Evolutionary conservation across 37 sponge, comb jelly and placozoan species (phyloP).

Genomic region (Haliclona indistincta): DNA sequence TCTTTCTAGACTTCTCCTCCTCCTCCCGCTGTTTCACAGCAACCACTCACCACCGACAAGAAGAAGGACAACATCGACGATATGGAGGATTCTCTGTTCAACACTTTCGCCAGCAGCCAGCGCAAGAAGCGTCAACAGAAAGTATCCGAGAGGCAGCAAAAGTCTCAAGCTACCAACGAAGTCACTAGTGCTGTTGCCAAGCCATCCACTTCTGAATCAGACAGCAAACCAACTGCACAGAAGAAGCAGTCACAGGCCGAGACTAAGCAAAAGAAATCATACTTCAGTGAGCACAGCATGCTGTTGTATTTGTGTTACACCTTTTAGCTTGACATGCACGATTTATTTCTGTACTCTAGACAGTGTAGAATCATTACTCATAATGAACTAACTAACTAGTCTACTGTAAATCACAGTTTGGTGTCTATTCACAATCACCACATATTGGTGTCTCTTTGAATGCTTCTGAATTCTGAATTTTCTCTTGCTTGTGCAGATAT

Average conservation of each 20-base stretch:
- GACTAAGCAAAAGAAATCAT: no score
- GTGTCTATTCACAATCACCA: no score
- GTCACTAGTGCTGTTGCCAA: not conserved
- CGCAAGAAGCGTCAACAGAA: slow-evolving; percentile 19
- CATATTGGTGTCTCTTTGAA: not conserved
- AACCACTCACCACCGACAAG: slow-evolving; percentile 26
- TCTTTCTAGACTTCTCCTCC: not conserved
- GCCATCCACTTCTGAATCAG: not conserved
- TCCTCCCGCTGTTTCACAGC: slow-evolving; percentile 9
- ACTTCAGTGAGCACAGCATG: no score
- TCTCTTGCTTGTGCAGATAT: slow-evolving; percentile 12
- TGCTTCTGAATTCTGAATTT: not conserved
- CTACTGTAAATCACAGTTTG: no score
- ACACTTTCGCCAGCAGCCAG: slow-evolving; percentile 35
- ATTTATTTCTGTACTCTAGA: no score
- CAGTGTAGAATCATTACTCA: no score
- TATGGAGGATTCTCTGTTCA: slow-evolving; percentile 64
- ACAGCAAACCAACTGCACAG: not conserved
- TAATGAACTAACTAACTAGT: no score
- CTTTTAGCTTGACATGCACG: no score
- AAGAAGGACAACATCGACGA: slow-evolving; percentile 56
- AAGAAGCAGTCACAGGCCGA: no score
- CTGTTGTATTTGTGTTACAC: no score
- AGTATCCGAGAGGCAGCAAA: slow-evolving; percentile 1
- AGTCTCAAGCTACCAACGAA: not conserved